These are phyloP conservation scores for Gorsachius goisagi DNA, from an alignment of 2,113 vertebrate genomes.

Conservation along the genomic window DNA sequence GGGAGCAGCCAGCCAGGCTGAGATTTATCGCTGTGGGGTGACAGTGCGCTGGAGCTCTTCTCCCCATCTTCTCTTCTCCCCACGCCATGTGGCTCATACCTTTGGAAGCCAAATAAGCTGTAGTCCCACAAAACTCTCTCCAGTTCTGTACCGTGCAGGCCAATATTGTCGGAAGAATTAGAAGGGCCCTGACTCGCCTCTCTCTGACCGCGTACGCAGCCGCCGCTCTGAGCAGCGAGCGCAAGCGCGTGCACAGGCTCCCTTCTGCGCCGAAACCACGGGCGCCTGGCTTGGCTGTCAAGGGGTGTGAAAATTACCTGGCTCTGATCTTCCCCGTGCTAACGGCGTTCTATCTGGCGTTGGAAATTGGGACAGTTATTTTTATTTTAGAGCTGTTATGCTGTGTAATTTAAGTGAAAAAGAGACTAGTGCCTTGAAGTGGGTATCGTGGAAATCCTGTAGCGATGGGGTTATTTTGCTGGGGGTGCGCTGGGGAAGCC, in stretches of 20 bases:
- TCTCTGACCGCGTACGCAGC: accelerated
- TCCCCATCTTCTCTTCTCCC: not conserved
- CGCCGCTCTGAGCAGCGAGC: not conserved
- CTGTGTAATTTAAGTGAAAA: no score
- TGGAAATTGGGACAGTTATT: not conserved
- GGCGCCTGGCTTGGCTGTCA: not conserved
- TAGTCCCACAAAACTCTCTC: no score
- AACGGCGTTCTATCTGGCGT: accelerated
- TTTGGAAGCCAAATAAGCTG: not conserved
- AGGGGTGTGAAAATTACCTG: not conserved
- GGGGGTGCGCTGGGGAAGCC: not conserved
- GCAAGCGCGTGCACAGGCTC: accelerated
- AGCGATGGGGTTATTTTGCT: accelerated
- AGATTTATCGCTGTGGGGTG: no score
- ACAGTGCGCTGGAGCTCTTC: not conserved
- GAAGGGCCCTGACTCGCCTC: not conserved
- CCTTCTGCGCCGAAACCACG: not conserved
- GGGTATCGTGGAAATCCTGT: accelerated
- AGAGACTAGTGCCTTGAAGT: accelerated
- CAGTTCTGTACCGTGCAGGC: accelerated
- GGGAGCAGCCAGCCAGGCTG: not conserved
- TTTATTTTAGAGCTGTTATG: not conserved
- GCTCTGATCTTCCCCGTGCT: not conserved
- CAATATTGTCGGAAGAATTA: accelerated
- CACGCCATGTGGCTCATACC: accelerated